Evolutionary conservation across 2,888 invertebrate species (phyloP).

Genomic region (Phyto melanocephala): DNA sequence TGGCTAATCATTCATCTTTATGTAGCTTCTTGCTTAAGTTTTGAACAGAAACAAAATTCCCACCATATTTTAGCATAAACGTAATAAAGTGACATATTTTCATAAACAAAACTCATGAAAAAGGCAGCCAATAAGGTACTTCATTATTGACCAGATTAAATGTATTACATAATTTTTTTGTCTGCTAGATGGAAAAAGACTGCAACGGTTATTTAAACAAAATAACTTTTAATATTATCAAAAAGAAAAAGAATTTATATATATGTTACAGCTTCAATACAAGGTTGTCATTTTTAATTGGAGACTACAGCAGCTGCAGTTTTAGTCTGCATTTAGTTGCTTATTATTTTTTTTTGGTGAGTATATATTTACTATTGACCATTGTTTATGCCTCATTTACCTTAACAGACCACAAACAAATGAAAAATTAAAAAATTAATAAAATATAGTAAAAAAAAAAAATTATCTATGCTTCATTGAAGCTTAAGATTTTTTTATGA

Average conservation of each 20-base stretch:
- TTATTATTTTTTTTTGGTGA: neutral
- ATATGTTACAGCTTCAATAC: neutral
- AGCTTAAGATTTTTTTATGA: neutral
- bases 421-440: neutral
- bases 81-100: slow-evolving; percentile 13
- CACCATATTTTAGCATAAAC: slow-evolving; percentile 1
- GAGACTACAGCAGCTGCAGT: neutral
- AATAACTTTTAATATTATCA: no score
- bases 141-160: no score
- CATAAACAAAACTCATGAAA: neutral
- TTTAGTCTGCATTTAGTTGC: neutral
- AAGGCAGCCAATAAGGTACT: no score
- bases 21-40: no score
- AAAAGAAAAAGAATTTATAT: neutral
- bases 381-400: neutral
- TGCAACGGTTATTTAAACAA: neutral
- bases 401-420: neutral
- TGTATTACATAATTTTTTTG: no score
- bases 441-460: neutral
- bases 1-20: neutral
- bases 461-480: neutral
- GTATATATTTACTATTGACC: neutral
- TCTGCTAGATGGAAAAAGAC: no score
- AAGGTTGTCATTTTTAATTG: neutral
- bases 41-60: slow-evolving; percentile 15